Percentiles rank a stretch among this genome's conserved stretches.
Conservation (phyloP, 2,113 vertebrate genomes). For the Coptodon rendalli region DNA sequence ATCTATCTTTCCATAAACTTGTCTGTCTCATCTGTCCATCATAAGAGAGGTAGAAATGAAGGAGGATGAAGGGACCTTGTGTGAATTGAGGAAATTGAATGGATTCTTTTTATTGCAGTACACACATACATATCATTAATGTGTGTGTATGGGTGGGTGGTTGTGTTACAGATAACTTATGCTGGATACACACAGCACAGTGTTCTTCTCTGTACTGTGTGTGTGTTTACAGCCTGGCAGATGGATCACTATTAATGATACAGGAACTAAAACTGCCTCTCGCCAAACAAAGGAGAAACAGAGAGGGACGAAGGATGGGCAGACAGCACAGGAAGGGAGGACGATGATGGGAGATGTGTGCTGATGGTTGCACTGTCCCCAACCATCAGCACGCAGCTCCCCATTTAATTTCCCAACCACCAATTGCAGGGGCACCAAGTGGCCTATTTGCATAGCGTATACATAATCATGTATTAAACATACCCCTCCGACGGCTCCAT, state of each 20-base stretch:
- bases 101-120: background rate
- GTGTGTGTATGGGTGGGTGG: background rate
- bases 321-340: background rate
- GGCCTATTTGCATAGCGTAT: conserved; percentile 11
- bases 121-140: background rate
- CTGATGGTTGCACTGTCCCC: conserved; percentile 8
- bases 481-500: background rate
- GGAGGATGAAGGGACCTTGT: background rate
- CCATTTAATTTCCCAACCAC: conserved; percentile 25
- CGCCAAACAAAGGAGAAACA: conserved; percentile 19
- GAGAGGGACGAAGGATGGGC: conserved; percentile 14
- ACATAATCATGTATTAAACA: background rate
- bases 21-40: conserved; percentile 38
- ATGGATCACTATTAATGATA: conserved; percentile 69
- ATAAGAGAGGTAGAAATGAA: background rate
- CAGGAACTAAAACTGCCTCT: conserved; percentile 57
- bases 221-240: conserved; percentile 32
- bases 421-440: conserved; percentile 2
- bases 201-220: conserved; percentile 49
- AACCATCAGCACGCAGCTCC: conserved; percentile 1
- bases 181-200: conserved; percentile 45
- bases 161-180: conserved; percentile 63
- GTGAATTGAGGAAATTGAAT: background rate
- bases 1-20: background rate
- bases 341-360: conserved; percentile 6